A percentile compares a stretch with the other conserved stretches of the same genome.
Evolutionary conservation across 2,888 invertebrate species (phyloP).

Genomic region (Spilosoma lubricipeda): DNA sequence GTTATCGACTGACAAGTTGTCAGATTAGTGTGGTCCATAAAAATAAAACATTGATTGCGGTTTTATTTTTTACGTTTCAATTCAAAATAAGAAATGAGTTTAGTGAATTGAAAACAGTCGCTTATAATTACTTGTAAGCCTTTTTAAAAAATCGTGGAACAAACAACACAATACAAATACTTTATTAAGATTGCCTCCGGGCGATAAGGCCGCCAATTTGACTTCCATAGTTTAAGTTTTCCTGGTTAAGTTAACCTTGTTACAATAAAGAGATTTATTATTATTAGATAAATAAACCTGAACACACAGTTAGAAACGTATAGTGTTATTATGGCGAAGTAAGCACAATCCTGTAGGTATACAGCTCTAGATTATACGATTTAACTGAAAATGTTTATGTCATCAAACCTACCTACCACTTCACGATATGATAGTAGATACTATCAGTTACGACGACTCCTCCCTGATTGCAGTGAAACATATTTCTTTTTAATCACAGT

Average conservation of each 20-base stretch:
- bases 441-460: neutral
- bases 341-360: neutral
- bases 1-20: constrained; percentile 54
- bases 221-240: too few relatives aligned
- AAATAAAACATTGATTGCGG: constrained; percentile 38
- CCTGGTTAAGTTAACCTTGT: too few relatives aligned
- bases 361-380: neutral
- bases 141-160: neutral
- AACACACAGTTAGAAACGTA: neutral
- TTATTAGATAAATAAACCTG: neutral
- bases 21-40: constrained; percentile 50
- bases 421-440: neutral
- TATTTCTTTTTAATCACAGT: neutral
- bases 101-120: constrained; percentile 13
- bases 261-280: too few relatives aligned
- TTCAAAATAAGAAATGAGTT: constrained; percentile 8
- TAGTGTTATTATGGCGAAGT: neutral
- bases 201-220: too few relatives aligned
- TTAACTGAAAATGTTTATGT: neutral
- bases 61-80: constrained; percentile 11
- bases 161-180: neutral
- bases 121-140: constrained; percentile 1
- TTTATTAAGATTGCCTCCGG: too few relatives aligned
- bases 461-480: neutral
- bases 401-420: neutral